Evolutionary conservation across 2,888 invertebrate genomes (phyloP), one percentile per base, ranked within the genome.

Genomic region (Synergus gifuensis): DNA sequence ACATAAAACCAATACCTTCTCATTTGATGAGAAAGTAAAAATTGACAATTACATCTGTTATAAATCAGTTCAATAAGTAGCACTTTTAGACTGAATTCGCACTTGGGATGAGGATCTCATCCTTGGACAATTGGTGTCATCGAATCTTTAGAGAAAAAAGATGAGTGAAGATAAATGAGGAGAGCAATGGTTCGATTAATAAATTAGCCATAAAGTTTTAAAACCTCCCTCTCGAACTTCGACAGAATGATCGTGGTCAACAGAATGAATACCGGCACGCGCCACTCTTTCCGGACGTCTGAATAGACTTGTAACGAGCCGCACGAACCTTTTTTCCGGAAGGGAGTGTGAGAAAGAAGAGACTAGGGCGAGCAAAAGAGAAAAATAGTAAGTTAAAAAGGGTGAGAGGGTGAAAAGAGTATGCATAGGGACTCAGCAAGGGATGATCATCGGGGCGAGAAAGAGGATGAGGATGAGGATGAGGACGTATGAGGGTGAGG

Each of bases 241-340:
- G 83, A 83, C 85, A 88, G 66, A 67, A 67, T 88, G 88, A 89
- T 91, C 90, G 88, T 90, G 91, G 90, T 91, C 91, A 89, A 89
- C 87, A 88, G 89, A 88, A 91, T 90, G 90, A 91, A 91, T 91
- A 89, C 89, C 89, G 90, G 89, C 90, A 91, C 91, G 91, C 91
- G 89, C 86, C 85, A 86, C 85, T 89, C 89, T 89, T 90, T 89
- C 89, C 88, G 89, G 88, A 89, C 88, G 89, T 91, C 88, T 92
- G 91, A 92, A 92, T 92, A 91, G 91, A 91, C 89, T 92, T 91
- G 91, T 92, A 91, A 92, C 91, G 91, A 92, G 91, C 88, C 87
- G 79, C 73, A 62, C 81, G 83, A 82, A 81, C 83, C 82, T 85
- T 85, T 82, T 81, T 82, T 83, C 79, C 64, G 78, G 49, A 82